These are phyloP conservation scores for Acrobasis repandana DNA, from an alignment of 2,888 invertebrate genomes.

Conservation along the genomic window DNA sequence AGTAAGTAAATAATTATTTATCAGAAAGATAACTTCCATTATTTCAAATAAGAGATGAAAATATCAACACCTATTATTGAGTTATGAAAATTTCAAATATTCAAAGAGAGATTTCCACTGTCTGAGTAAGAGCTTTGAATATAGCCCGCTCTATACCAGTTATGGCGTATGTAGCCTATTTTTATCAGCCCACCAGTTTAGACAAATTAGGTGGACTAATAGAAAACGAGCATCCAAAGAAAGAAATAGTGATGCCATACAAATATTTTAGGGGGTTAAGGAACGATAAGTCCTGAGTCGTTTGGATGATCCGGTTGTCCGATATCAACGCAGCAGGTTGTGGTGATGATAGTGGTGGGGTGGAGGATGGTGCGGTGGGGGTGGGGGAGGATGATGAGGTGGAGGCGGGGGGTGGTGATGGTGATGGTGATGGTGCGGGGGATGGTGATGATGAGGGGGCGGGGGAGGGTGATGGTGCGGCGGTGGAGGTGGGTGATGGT, in stretches of 20 bases:
- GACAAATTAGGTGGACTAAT: too few species aligned
- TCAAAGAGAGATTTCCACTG: too few species aligned
- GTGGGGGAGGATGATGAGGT: conserved; percentile 1
- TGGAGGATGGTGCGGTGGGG: background rate
- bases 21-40: too few species aligned
- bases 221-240: too few species aligned
- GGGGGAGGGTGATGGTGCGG: conserved; percentile 1
- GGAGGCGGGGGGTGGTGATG: background rate
- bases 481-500: background rate
- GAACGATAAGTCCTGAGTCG: background rate
- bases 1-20: too few species aligned
- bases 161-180: too few species aligned
- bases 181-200: too few species aligned
- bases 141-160: too few species aligned
- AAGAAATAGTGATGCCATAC: background rate
- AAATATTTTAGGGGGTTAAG: background rate
- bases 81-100: too few species aligned
- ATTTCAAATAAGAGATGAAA: too few species aligned
- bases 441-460: background rate
- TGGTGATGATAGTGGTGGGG: background rate
- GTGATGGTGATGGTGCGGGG: conserved; percentile 1
- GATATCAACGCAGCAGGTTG: conserved; percentile 6
- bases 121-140: too few species aligned
- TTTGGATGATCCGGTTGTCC: background rate
- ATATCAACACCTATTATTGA: too few species aligned